phyloP scores from a whole-genome alignment of 1,140 invertebrate genomes.

The Heliconius himera region DNA sequence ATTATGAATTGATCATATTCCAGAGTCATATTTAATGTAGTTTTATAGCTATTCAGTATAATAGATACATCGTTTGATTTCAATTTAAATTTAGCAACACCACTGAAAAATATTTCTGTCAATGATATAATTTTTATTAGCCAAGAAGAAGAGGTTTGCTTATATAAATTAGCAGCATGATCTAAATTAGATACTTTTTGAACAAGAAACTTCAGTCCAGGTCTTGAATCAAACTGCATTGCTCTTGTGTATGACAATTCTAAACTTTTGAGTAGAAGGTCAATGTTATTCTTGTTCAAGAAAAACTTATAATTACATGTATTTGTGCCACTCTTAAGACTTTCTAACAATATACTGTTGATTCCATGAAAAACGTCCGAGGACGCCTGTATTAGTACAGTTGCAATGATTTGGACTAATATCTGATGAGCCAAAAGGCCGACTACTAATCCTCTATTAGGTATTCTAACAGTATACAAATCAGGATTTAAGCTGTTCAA shows the following conservation, averaged over 20 bases:
- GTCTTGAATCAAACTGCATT: constrained; percentile 92
- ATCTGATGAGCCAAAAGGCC: constrained; percentile 95
- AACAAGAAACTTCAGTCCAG: constrained; percentile 95
- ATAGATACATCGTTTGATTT: constrained; percentile 85
- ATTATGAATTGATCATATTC: constrained; percentile 82
- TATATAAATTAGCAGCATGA: constrained; percentile 94
- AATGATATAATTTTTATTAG: constrained; percentile 93
- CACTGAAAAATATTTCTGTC: constrained; percentile 89
- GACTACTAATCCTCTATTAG: constrained; percentile 92
- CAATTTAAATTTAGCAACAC: constrained; percentile 83
- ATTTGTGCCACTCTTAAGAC: constrained; percentile 81
- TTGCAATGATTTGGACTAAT: constrained; percentile 94
- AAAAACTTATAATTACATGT: constrained; percentile 80
- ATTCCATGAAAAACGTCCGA: constrained; percentile 84
- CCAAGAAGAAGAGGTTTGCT: constrained; percentile 95
- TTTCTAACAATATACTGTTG: constrained; percentile 82
- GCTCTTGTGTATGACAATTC: constrained; percentile 91
- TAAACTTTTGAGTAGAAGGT: constrained; percentile 89
- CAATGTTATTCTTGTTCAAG: constrained; percentile 82
- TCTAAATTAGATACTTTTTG: constrained; percentile 95
- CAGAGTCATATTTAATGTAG: constrained; percentile 79
- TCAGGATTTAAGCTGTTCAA: constrained; percentile 89
- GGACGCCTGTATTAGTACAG: constrained; percentile 86
- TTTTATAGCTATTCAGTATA: constrained; percentile 83
- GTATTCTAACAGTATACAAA: constrained; percentile 90